Evolutionary conservation across 2,888 invertebrate genomes (phyloP).

Genomic region (Enchytraeus crypticus): DNA sequence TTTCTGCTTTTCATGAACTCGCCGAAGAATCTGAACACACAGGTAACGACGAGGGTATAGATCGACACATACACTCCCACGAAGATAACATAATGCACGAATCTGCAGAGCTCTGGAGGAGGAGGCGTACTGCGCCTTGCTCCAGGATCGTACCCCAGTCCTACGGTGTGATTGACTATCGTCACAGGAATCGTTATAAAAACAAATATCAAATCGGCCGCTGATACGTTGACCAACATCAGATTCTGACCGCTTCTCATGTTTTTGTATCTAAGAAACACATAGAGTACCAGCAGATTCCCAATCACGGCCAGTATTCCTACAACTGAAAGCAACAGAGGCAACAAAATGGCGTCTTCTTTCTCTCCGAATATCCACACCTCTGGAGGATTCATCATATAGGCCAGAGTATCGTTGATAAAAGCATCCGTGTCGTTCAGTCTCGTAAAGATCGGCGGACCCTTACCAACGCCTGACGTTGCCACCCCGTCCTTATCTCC

Average conservation of each 20-base stretch:
- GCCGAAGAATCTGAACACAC: conserved; percentile 22
- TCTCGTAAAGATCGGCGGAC: not conserved
- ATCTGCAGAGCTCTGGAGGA: conserved; percentile 12
- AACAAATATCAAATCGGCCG: conserved; percentile 22
- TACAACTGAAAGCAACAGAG: conserved; percentile 19
- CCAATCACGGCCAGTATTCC: conserved; percentile 17
- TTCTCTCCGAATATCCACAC: conserved; percentile 21
- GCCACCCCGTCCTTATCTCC: not conserved
- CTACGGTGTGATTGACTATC: conserved; percentile 19
- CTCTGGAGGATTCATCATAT: not conserved
- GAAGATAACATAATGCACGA: conserved; percentile 27
- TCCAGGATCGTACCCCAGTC: not conserved
- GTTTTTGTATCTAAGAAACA: conserved; percentile 13
- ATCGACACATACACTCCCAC: conserved; percentile 27
- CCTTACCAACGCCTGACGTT: too few species aligned
- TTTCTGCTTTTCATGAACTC: not conserved
- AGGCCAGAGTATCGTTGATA: conserved; percentile 3
- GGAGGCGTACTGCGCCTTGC: not conserved
- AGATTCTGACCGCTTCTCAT: conserved; percentile 25
- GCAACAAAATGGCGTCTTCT: conserved; percentile 18
- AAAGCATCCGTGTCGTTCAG: not conserved
- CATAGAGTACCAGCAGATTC: conserved; percentile 19
- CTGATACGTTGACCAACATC: conserved; percentile 25
- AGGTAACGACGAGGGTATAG: conserved; percentile 27
- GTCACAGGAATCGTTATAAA: conserved; percentile 19